Percentiles rank a stretch among this genome's conserved stretches.
phyloP scores from a whole-genome alignment of 2,888 invertebrate species.

The Hipparchia sbordonii region DNA sequence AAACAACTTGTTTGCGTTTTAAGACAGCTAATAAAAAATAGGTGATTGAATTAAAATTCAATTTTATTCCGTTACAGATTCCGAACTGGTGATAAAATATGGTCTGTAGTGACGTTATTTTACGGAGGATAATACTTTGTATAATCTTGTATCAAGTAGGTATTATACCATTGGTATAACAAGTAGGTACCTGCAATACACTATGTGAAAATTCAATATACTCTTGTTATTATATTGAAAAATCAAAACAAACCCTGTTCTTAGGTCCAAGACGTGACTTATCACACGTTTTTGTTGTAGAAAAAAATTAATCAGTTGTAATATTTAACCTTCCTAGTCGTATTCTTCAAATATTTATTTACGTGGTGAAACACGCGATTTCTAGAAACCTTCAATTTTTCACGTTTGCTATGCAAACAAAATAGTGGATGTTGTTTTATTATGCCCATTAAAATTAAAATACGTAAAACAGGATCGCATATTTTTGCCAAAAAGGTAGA shows the following conservation, averaged over 20 bases:
- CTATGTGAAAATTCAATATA: conserved; percentile 3
- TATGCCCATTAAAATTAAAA: no score
- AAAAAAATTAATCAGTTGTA: conserved; percentile 1
- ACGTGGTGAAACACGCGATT: neutral
- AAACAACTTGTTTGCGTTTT: no score
- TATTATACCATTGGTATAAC: neutral
- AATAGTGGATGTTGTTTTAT: no score
- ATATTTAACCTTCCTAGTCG: neutral
- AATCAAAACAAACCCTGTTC: conserved; percentile 14
- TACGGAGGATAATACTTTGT: no score
- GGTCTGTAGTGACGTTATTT: no score
- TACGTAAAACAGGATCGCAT: no score
- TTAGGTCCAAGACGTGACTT: conserved; percentile 14
- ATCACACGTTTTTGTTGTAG: conserved; percentile 4
- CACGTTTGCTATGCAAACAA: neutral
- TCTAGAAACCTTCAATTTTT: neutral
- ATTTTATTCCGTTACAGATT: no score
- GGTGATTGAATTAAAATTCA: no score
- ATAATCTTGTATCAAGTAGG: no score
- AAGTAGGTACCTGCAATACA: neutral
- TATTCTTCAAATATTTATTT: neutral
- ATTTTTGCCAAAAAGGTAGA: no score
- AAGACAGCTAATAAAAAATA: no score
- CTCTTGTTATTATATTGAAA: conserved; percentile 7
- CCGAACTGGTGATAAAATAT: no score